Evolutionary conservation across 2,888 invertebrate species (phyloP), one percentile per base, ranked within the genome.

Genomic region (Caenorhabditis plicata): DNA sequence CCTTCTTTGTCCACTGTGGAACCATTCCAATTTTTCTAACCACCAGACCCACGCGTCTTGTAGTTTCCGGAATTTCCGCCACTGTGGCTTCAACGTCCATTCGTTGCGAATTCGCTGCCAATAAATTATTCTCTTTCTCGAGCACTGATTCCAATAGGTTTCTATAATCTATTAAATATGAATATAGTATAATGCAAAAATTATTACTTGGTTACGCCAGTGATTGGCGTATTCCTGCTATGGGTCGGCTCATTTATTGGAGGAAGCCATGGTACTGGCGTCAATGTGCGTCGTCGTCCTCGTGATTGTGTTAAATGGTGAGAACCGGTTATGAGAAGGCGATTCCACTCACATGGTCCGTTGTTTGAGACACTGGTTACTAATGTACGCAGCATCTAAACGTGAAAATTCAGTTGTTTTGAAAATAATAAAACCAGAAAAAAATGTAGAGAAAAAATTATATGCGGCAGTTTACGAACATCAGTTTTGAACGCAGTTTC

Each of bases 1-100:
- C 79, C n/a, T 56, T 54, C 23, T 45, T 58, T 1, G 64, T 67
- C 90, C 47, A 96, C 92, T 47, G 96, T 94, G 38, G 96, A 93
- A 11, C 41, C 79, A 80, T 80, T 31, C 79, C 78, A 27, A 78
- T 75, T 53, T 78, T 78, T 22, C 71, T 55, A 2, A 67, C 78
- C 22, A 78, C 50, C 26, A 78, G 45, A 19, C 68, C 69, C 9
- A 60, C 60, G 11, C 57, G 43, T 15, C 68, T 43, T 8, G 62
- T 54, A 2, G 46, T 40, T 19, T 47, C 39, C 11, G 58, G 56
- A 22, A 68, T 46, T 4, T 61, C 57, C 5, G 50, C 19, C 9
- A 63, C 38, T 3, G 49, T 29, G 9, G 55, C 47, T 22, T 42
- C 41, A 13, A 39, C 22, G 4, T 41, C 27, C 13, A 17, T 22